These are phyloP conservation scores for Pao palembangensis DNA, from an alignment of 2,113 vertebrate genomes.

Conservation along the genomic window DNA sequence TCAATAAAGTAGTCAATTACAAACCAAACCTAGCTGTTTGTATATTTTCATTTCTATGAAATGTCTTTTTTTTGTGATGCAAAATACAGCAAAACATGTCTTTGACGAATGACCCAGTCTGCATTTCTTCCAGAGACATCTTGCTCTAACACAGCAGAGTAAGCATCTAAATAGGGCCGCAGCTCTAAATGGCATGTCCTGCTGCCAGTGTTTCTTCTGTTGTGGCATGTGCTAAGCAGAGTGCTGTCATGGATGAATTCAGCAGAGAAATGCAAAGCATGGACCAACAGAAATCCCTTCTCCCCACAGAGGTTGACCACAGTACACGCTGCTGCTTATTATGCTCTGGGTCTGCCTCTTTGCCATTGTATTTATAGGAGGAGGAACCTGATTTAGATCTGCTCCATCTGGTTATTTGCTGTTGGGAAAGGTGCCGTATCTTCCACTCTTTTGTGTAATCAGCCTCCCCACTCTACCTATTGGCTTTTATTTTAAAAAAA, in stretches of 20 bases:
- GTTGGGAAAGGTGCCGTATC: conserved; percentile 52
- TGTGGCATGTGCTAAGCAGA: conserved; percentile 52
- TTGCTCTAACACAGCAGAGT: conserved; percentile 24
- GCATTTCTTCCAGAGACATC: conserved; percentile 15
- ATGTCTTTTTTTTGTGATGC: too few species aligned
- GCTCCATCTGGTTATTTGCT: conserved; percentile 66
- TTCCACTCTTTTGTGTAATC: conserved; percentile 25
- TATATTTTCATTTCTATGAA: too few species aligned
- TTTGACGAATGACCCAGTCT: conserved; percentile 18
- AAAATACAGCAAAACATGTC: too few species aligned
- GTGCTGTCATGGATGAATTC: conserved; percentile 60
- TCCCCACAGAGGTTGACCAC: conserved; percentile 61
- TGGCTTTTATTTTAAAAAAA: conserved; percentile 56
- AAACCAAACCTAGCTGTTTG: too few species aligned
- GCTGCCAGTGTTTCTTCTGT: conserved; percentile 38
- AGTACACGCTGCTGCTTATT: conserved; percentile 53
- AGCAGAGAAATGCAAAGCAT: conserved; percentile 61
- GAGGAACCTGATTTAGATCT: conserved; percentile 64
- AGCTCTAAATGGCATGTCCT: conserved; percentile 41
- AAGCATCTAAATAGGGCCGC: conserved; percentile 24
- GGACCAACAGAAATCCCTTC: conserved; percentile 42
- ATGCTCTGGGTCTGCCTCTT: conserved; percentile 51
- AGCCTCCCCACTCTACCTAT: conserved; percentile 21
- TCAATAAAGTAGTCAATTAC: too few species aligned
- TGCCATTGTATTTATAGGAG: conserved; percentile 69